Percentiles rank a stretch among this genome's conserved stretches.
These are phyloP conservation scores for Melanocharis versteri DNA, from an alignment of 2,113 vertebrate species.

Conservation along the genomic window DNA sequence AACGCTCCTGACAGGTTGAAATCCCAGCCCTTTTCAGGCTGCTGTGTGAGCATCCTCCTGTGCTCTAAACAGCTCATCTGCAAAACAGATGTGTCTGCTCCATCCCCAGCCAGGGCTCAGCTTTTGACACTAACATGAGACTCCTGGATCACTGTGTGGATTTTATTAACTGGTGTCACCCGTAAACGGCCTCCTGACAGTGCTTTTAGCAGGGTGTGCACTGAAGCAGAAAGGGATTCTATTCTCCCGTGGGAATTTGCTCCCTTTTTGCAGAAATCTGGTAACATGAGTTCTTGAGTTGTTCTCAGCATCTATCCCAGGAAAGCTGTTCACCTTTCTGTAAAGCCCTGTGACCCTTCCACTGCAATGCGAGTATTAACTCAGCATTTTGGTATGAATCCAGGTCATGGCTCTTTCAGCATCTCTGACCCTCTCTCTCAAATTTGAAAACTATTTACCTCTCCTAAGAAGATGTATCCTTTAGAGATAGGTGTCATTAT, in stretches of 20 bases:
- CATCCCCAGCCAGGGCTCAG: neutral
- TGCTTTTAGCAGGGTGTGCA: neutral
- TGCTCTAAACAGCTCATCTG: neutral
- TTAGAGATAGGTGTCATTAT: neutral
- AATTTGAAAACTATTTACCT: neutral
- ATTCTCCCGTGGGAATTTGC: neutral
- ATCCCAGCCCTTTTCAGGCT: neutral
- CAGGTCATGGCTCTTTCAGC: neutral
- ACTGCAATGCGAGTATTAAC: neutral
- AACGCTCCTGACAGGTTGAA: neutral
- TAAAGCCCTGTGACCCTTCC: neutral
- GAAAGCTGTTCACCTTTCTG: neutral
- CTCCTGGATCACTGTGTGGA: neutral
- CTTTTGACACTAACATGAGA: neutral
- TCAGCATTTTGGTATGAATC: neutral
- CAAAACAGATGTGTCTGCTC: neutral
- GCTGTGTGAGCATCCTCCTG: neutral
- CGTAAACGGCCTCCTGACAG: neutral
- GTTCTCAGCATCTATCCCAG: neutral
- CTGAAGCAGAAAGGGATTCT: neutral
- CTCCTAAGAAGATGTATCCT: neutral
- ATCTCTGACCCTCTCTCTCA: neutral
- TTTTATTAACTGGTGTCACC: neutral
- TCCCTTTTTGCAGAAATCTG: neutral
- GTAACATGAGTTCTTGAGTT: neutral